Percentiles rank a stretch among this genome's conserved stretches.
These are phyloP conservation scores for Perca schrenkii DNA, from an alignment of 2,113 vertebrate genomes.

Conservation along the genomic window DNA sequence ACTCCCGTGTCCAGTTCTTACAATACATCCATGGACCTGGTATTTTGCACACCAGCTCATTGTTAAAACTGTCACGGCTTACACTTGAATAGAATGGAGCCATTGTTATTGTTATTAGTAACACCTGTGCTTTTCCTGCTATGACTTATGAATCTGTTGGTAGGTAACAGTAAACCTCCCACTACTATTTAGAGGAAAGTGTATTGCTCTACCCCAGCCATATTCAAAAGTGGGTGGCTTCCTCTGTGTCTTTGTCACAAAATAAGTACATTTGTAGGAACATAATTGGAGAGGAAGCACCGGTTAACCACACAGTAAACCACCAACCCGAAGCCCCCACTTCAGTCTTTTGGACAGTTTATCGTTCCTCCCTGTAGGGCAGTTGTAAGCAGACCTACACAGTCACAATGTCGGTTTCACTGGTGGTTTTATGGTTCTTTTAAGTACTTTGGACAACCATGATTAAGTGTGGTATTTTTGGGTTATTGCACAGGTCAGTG, in stretches of 20 bases:
- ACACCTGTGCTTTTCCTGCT: background rate
- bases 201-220: background rate
- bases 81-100: background rate
- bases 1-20: background rate
- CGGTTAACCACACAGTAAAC: conserved; percentile 51
- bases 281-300: conserved; percentile 43
- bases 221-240: background rate
- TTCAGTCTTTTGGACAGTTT: conserved; percentile 22
- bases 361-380: conserved; percentile 12
- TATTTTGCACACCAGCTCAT: background rate
- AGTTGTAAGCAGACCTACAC: conserved; percentile 26
- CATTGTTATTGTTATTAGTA: background rate
- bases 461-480: conserved; percentile 63
- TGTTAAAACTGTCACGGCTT: background rate
- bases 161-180: background rate
- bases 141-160: background rate
- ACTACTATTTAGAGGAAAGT: background rate
- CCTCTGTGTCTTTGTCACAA: conserved; percentile 16
- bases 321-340: conserved; percentile 39
- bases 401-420: conserved; percentile 53
- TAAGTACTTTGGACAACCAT: conserved; percentile 58
- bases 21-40: background rate
- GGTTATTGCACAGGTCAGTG: conserved; percentile 51
- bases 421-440: conserved; percentile 64
- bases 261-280: conserved; percentile 40